These are phyloP conservation scores for Nibea coibor DNA, from an alignment of 2,113 vertebrate species.

Conservation along the genomic window DNA sequence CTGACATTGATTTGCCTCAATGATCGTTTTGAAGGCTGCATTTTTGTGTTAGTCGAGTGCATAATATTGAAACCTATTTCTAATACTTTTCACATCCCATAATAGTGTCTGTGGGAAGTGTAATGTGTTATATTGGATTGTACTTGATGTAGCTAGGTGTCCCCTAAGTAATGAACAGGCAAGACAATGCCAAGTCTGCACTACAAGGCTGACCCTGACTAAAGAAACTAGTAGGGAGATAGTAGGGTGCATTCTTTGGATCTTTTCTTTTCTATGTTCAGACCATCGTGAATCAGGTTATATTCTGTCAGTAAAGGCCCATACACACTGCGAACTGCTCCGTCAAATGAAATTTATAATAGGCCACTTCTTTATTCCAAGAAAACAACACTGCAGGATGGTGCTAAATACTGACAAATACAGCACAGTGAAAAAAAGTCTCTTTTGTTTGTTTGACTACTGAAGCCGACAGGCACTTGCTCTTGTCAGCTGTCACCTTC, in stretches of 20 bases:
- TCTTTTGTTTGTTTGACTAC: conserved; percentile 65
- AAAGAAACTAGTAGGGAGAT: neutral
- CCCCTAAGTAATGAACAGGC: conserved; percentile 13
- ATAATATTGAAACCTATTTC: neutral
- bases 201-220: neutral
- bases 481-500: conserved; percentile 72
- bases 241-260: too few species aligned
- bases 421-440: conserved; percentile 31
- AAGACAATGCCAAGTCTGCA: neutral
- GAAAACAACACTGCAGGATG: conserved; percentile 25
- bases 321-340: neutral
- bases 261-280: too few species aligned
- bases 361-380: neutral
- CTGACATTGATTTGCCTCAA: neutral
- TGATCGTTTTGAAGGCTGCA: neutral
- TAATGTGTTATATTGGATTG: neutral
- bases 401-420: conserved; percentile 53
- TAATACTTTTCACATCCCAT: neutral
- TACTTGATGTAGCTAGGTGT: conserved; percentile 3
- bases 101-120: neutral
- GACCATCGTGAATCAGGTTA: neutral
- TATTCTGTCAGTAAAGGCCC: neutral
- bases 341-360: neutral
- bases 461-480: conserved; percentile 54
- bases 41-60: neutral